phyloP scores from a whole-genome alignment of 2,113 vertebrate genomes.

The Synodontis membranacea region DNA sequence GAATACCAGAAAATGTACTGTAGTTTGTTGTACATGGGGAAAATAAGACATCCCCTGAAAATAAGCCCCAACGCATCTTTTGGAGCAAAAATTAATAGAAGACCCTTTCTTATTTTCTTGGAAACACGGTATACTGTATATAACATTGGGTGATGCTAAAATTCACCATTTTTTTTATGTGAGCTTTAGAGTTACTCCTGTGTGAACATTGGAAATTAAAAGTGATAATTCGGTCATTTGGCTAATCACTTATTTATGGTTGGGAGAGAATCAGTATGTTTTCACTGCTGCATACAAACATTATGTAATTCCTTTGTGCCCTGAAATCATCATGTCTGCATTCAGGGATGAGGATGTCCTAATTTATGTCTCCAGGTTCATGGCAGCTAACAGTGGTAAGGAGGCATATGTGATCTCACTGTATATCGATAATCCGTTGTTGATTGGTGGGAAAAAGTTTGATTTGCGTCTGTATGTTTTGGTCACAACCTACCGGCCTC shows the following conservation, averaged over 20 bases:
- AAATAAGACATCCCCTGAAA: no score
- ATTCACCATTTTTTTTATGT: not conserved
- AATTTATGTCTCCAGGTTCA: slow-evolving; percentile 75
- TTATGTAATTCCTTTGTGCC: not conserved
- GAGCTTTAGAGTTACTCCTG: not conserved
- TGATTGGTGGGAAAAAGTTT: slow-evolving; percentile 97
- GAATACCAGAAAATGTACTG: no score
- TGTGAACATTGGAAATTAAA: not conserved
- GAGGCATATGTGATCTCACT: slow-evolving; percentile 98
- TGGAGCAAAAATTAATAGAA: no score
- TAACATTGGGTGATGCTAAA: not conserved
- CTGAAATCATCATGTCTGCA: not conserved
- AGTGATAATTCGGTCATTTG: not conserved
- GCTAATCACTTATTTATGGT: not conserved
- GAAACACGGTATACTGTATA: not conserved
- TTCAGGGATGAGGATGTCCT: not conserved
- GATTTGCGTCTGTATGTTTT: slow-evolving; percentile 94
- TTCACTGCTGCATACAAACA: not conserved
- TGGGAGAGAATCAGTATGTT: not conserved
- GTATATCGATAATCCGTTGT: slow-evolving; percentile 91
- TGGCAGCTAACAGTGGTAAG: slow-evolving; percentile 83
- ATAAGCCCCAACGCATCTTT: no score
- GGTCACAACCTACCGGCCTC: slow-evolving; percentile 90
- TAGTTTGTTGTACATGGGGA: no score
- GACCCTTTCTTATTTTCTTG: no score